Evolutionary conservation across 2,113 vertebrate species (phyloP).

Genomic region (Zosterops pallidus): DNA sequence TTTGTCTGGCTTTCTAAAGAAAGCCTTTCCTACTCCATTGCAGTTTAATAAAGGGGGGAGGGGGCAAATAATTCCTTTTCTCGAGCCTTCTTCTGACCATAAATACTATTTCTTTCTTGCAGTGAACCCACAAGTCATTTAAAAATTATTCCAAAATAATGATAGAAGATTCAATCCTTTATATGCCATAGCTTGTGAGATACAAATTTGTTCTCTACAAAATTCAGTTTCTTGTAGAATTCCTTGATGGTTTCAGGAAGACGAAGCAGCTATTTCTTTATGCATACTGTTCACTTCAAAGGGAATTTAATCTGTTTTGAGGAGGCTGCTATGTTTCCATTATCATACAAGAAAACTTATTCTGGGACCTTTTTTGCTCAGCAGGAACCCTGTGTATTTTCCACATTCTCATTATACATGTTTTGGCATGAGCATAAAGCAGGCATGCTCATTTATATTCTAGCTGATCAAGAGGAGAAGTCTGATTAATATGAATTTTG

Average conservation of each 20-base stretch:
- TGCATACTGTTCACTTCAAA: slow-evolving; percentile 45
- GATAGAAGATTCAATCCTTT: background rate
- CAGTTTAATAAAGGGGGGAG: background rate
- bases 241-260: background rate
- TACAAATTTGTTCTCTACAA: background rate
- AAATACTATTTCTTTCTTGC: background rate
- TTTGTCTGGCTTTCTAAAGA: background rate
- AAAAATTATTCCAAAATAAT: background rate
- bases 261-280: background rate
- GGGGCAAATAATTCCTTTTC: background rate
- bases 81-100: background rate
- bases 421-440: slow-evolving; percentile 44
- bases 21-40: background rate
- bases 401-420: background rate
- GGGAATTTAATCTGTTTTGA: slow-evolving; percentile 38
- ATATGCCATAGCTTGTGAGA: background rate
- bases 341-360: slow-evolving; percentile 37
- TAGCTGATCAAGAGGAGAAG: slow-evolving; percentile 17
- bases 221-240: slow-evolving; percentile 1
- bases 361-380: slow-evolving; percentile 35
- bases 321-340: background rate
- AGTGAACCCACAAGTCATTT: background rate
- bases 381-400: slow-evolving; percentile 12
- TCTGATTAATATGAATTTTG: slow-evolving; percentile 41
- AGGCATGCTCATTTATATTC: background rate